Evolutionary conservation across 2,113 vertebrate species (phyloP).

Genomic region (Psophia crepitans): DNA sequence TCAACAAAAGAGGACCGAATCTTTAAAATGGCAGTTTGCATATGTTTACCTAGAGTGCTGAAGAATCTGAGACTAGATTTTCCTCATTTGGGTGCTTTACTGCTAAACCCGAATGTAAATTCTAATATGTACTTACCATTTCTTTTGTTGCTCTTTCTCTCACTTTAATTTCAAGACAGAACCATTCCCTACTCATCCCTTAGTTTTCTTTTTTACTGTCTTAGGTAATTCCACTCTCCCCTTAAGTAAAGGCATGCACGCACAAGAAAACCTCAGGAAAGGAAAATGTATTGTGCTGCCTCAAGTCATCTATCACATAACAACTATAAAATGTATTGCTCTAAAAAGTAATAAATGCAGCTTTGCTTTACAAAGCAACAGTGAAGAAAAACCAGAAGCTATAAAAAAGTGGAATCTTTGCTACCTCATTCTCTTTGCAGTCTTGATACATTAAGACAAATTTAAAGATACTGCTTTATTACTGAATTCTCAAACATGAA

Average conservation of each 20-base stretch:
- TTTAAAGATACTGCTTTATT: not conserved
- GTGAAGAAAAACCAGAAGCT: not conserved
- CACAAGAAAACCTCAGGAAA: not conserved
- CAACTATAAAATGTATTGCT: not conserved
- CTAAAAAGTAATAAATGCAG: constrained; percentile 6
- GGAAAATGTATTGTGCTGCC: not conserved
- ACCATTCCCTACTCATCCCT: not conserved
- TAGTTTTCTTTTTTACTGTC: not conserved
- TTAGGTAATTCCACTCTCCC: not conserved
- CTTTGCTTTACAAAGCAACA: not conserved
- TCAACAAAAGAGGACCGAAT: constrained; percentile 23
- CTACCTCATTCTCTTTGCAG: not conserved
- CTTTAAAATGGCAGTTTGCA: constrained; percentile 36
- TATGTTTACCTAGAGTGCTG: constrained; percentile 9
- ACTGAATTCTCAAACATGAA: not conserved
- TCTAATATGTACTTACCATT: constrained; percentile 23
- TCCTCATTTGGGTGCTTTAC: constrained; percentile 18
- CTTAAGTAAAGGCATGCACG: not conserved
- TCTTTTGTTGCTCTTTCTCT: not conserved
- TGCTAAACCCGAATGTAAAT: not conserved
- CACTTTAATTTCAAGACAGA: not conserved
- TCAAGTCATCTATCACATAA: not conserved
- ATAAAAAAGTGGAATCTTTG: not conserved
- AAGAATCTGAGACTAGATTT: not conserved
- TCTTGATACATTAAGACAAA: not conserved